phyloP scores from a whole-genome alignment of 2,113 vertebrate genomes.

The Calyptommatus sinebrachiatus region DNA sequence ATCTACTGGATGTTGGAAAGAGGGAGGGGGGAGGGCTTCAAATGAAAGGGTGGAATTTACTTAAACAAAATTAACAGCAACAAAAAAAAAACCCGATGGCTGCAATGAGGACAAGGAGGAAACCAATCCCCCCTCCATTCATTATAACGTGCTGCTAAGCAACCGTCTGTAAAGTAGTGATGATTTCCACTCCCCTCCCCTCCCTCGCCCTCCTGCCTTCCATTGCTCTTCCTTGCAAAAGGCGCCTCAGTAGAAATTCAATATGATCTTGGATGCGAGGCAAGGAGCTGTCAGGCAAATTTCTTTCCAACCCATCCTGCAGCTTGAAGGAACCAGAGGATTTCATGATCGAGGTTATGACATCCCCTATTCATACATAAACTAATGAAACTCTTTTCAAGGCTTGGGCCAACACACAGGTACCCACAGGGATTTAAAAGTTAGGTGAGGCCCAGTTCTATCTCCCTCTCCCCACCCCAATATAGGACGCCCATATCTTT shows the following conservation, averaged over 20 bases:
- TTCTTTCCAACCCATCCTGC: constrained; percentile 13
- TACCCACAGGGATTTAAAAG: too few relatives aligned
- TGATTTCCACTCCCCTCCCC: neutral
- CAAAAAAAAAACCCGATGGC: neutral
- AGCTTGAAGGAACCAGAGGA: constrained; percentile 17
- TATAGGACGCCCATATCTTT: neutral
- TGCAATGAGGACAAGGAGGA: constrained; percentile 9
- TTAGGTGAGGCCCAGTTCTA: too few relatives aligned
- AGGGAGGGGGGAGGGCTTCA: neutral
- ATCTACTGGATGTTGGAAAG: too few relatives aligned
- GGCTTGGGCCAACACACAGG: neutral
- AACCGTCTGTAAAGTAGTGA: constrained; percentile 9
- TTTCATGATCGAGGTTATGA: constrained; percentile 27
- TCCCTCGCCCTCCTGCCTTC: neutral
- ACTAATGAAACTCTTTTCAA: neutral
- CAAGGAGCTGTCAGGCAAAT: constrained; percentile 43
- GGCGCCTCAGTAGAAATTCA: constrained; percentile 8
- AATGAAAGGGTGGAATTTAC: neutral
- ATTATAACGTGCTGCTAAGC: constrained; percentile 44
- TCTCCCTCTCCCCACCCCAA: too few relatives aligned
- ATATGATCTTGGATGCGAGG: constrained; percentile 14
- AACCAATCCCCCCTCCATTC: constrained; percentile 16
- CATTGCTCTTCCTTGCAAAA: neutral
- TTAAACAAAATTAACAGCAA: neutral
- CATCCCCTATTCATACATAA: too few relatives aligned